These are phyloP conservation scores for Conchocele bisecta DNA, from an alignment of 2,888 invertebrate genomes.

Conservation along the genomic window DNA sequence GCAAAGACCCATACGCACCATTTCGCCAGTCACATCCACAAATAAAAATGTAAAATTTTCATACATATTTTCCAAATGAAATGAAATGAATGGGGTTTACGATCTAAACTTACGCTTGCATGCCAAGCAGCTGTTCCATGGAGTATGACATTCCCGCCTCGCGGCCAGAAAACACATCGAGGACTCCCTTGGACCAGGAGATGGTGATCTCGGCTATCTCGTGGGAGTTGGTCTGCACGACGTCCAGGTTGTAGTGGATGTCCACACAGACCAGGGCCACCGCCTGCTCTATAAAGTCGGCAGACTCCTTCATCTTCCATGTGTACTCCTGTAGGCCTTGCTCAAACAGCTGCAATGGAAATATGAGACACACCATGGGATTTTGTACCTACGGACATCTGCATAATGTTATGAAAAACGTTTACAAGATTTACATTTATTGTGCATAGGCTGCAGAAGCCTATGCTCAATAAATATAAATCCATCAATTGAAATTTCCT, in stretches of 20 bases:
- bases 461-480: no score
- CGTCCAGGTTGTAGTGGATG: conserved; percentile 80
- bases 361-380: neutral
- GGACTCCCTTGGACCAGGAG: conserved; percentile 77
- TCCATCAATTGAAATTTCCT: no score
- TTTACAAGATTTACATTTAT: no score
- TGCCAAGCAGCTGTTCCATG: conserved; percentile 77
- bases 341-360: conserved; percentile 76
- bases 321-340: conserved; percentile 79
- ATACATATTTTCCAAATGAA: neutral
- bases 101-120: conserved; percentile 72
- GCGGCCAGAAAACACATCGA: conserved; percentile 78
- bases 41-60: no score
- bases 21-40: no score
- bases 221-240: conserved; percentile 81
- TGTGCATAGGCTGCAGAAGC: no score
- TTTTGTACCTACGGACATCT: no score
- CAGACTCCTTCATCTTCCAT: conserved; percentile 82
- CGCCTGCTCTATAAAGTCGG: conserved; percentile 82
- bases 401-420: no score
- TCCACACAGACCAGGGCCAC: conserved; percentile 81
- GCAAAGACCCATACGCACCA: no score
- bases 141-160: conserved; percentile 72
- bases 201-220: conserved; percentile 79
- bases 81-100: neutral